These are phyloP conservation scores for Melinaea menophilus DNA, from an alignment of 2,888 invertebrate genomes.

Conservation along the genomic window DNA sequence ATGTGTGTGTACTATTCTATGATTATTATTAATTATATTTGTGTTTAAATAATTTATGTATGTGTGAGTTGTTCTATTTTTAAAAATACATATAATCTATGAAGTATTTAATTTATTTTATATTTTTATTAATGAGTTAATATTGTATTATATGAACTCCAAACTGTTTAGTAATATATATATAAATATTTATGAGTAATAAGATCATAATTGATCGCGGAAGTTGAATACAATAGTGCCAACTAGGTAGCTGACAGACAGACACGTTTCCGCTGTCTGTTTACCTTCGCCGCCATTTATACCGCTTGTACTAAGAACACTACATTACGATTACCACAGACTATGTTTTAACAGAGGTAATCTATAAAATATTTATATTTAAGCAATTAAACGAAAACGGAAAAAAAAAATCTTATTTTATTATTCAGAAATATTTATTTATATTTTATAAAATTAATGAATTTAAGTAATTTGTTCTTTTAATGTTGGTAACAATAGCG, in stretches of 20 bases:
- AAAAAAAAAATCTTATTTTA: not conserved
- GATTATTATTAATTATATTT: too few relatives aligned
- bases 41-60: too few relatives aligned
- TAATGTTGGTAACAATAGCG: not conserved
- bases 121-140: too few relatives aligned
- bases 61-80: too few relatives aligned
- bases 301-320: constrained; percentile 58
- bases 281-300: constrained; percentile 45
- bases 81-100: too few relatives aligned
- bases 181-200: not conserved
- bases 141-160: too few relatives aligned
- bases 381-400: not conserved
- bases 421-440: not conserved
- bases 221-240: constrained; percentile 24
- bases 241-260: constrained; percentile 31
- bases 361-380: not conserved
- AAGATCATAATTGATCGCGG: constrained; percentile 7
- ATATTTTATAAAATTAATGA: not conserved
- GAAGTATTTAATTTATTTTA: too few relatives aligned
- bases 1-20: too few relatives aligned
- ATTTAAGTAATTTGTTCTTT: not conserved
- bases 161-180: not conserved
- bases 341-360: not conserved
- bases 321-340: constrained; percentile 45
- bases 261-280: constrained; percentile 43